Conservation (phyloP, 2,888 invertebrate genomes). For the Clostera curtula region DNA sequence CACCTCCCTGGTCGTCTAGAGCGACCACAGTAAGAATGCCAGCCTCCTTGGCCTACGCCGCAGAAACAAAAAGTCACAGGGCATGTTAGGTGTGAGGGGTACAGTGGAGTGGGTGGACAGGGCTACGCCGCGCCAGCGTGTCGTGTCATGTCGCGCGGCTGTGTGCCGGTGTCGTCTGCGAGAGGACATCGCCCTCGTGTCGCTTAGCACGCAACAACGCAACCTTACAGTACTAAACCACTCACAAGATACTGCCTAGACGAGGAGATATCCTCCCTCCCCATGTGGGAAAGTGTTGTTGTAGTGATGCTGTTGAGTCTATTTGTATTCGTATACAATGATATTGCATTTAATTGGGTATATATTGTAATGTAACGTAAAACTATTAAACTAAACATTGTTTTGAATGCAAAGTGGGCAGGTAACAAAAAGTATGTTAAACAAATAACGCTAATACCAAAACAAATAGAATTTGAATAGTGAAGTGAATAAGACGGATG, state of each 20-base stretch:
- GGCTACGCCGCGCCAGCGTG: constrained; percentile 20
- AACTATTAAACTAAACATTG: too few species aligned
- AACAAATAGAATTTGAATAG: constrained; percentile 15
- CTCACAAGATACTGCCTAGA: too few species aligned
- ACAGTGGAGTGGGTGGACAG: constrained; percentile 59
- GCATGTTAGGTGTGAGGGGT: constrained; percentile 75
- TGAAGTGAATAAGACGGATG: constrained; percentile 22
- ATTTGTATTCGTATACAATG: constrained; percentile 40
- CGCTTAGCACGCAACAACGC: constrained; percentile 2
- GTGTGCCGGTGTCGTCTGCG: constrained; percentile 21
- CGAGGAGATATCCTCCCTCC: constrained; percentile 33
- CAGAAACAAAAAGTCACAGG: constrained; percentile 76
- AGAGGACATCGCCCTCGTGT: constrained; percentile 18
- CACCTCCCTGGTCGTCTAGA: constrained; percentile 99
- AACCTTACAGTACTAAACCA: background rate
- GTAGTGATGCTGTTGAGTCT: constrained; percentile 55
- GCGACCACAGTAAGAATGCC: constrained; percentile 99
- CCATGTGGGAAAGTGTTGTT: constrained; percentile 50
- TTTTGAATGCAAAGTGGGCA: too few species aligned
- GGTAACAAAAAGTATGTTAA: constrained; percentile 8
- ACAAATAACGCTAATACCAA: constrained; percentile 17
- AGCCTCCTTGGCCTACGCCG: constrained; percentile 98
- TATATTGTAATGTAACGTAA: too few species aligned
- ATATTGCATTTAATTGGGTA: too few species aligned
- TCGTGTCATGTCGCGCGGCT: constrained; percentile 20